These are phyloP conservation scores for Aspidiotus destructor DNA, from an alignment of 2,888 invertebrate genomes.

Conservation along the genomic window DNA sequence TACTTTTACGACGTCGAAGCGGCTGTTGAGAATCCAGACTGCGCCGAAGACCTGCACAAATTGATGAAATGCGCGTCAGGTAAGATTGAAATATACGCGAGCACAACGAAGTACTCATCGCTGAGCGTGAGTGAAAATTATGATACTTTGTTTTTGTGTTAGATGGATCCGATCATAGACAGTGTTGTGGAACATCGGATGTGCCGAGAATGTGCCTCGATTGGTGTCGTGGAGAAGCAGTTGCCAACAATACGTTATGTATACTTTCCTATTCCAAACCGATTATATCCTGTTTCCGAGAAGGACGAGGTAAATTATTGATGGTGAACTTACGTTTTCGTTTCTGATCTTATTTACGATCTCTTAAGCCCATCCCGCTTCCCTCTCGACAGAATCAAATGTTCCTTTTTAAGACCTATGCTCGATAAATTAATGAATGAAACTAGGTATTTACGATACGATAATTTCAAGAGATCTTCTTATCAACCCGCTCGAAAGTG, in stretches of 20 bases:
- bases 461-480: too few species aligned
- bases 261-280: constrained; percentile 61
- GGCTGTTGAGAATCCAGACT: constrained; percentile 68
- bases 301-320: constrained; percentile 54
- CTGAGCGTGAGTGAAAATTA: too few species aligned
- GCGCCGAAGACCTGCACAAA: constrained; percentile 72
- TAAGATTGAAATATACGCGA: constrained; percentile 38
- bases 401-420: too few species aligned
- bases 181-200: constrained; percentile 69
- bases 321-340: too few species aligned
- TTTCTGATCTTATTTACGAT: too few species aligned
- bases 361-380: too few species aligned
- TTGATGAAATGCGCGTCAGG: constrained; percentile 76
- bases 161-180: constrained; percentile 64
- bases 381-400: too few species aligned
- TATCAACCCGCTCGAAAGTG: too few species aligned
- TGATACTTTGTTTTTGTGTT: constrained; percentile 22
- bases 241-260: constrained; percentile 55
- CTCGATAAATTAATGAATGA: too few species aligned
- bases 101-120: too few species aligned
- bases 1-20: constrained; percentile 74
- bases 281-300: constrained; percentile 72
- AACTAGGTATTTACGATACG: too few species aligned
- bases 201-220: constrained; percentile 73
- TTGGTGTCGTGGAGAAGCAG: constrained; percentile 70